These are phyloP conservation scores for Mobula birostris DNA, from an alignment of 2,113 vertebrate species.

Conservation along the genomic window DNA sequence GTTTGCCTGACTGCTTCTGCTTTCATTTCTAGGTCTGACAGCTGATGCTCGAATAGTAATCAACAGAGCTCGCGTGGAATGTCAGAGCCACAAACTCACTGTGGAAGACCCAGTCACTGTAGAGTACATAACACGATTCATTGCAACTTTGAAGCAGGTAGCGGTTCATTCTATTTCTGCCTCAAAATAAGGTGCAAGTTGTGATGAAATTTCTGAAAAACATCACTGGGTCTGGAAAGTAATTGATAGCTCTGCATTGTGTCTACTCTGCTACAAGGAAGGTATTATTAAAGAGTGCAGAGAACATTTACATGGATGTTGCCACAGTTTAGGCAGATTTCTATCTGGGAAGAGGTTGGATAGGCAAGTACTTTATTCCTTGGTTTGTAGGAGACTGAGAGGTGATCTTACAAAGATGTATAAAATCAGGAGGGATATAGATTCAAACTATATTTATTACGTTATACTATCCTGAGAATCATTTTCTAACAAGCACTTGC, in stretches of 20 bases:
- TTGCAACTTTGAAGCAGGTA: constrained; percentile 82
- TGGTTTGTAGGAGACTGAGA: too few relatives aligned
- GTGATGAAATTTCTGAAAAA: background rate
- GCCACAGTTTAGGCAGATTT: too few relatives aligned
- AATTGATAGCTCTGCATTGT: background rate
- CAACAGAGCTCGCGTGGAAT: constrained; percentile 77
- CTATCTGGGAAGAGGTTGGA: too few relatives aligned
- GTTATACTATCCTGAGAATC: too few relatives aligned
- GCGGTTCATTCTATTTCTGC: background rate
- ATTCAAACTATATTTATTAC: too few relatives aligned
- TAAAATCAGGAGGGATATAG: too few relatives aligned
- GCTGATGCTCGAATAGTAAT: constrained; percentile 80
- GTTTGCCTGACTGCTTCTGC: background rate
- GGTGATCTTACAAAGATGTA: too few relatives aligned
- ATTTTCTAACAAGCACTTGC: too few relatives aligned
- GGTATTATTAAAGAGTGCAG: too few relatives aligned
- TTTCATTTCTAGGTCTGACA: constrained; percentile 60
- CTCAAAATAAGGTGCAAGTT: background rate
- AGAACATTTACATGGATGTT: too few relatives aligned
- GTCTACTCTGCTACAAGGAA: too few relatives aligned
- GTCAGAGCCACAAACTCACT: constrained; percentile 78
- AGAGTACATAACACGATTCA: constrained; percentile 81
- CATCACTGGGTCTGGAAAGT: background rate
- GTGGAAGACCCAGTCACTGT: constrained; percentile 81
- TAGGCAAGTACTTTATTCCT: too few relatives aligned